These are phyloP conservation scores for Hypercompe scribonia DNA, from an alignment of 2,888 invertebrate genomes.

Conservation along the genomic window DNA sequence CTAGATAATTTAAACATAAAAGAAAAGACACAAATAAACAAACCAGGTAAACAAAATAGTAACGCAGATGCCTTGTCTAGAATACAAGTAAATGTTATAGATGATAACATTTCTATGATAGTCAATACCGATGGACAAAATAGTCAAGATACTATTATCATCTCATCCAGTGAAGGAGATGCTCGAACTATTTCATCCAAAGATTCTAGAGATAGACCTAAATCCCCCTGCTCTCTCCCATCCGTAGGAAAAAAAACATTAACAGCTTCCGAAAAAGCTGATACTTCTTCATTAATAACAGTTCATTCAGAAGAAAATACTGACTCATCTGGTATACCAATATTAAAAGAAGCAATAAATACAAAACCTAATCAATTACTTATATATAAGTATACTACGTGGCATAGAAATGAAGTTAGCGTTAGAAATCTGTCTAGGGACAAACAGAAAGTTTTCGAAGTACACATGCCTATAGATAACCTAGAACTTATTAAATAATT, in stretches of 20 bases:
- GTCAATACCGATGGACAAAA: too few species aligned
- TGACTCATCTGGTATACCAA: slow-evolving; percentile 40
- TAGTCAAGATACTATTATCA: too few species aligned
- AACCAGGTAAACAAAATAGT: neutral
- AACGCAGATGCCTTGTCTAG: too few species aligned
- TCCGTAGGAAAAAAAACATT: too few species aligned
- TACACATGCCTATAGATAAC: slow-evolving; percentile 43
- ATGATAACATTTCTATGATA: too few species aligned
- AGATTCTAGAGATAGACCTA: too few species aligned
- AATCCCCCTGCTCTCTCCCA: too few species aligned
- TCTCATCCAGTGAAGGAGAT: too few species aligned
- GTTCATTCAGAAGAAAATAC: too few species aligned
- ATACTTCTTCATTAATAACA: too few species aligned
- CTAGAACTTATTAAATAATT: slow-evolving; percentile 44
- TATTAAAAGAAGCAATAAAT: slow-evolving; percentile 52
- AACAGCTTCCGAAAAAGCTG: neutral
- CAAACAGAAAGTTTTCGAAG: slow-evolving; percentile 54
- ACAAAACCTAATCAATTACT: slow-evolving; percentile 55
- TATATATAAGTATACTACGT: slow-evolving; percentile 34
- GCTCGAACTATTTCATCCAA: too few species aligned
- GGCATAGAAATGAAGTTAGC: slow-evolving; percentile 37
- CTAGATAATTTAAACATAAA: neutral
- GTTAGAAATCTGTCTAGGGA: slow-evolving; percentile 47
- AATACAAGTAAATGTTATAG: too few species aligned
- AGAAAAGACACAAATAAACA: neutral